Base-by-base conservation (phyloP, 1,140 invertebrate genomes). In the Epicauta chinensis region DNA sequence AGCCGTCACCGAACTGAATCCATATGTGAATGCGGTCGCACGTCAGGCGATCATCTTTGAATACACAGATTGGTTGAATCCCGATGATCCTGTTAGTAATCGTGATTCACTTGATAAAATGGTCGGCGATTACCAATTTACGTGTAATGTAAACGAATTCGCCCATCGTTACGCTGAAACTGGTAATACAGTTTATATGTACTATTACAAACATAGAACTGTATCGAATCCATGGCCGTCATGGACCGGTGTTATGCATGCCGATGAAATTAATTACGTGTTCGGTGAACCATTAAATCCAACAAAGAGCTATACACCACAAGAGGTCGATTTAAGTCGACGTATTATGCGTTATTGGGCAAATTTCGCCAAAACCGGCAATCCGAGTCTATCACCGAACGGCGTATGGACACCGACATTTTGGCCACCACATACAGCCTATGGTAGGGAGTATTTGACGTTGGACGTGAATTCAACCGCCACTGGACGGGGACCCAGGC, bases 51-150 rank as follows among this genome's bases (percentile, higher is more conserved):
- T 94, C 55, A 81, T 87, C 16, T 94, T 88, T 69, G 87, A 94
- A 66, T 97, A 97, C 72, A 93, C 91, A 0, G 83, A 95, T 72
- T 96, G 93, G 93, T 70, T 87, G 34, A 84, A 88, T 63, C 88
- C 89, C 0, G 83, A 93, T 50, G 89, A 97, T 73, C 82, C 86
- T 0, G 77, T 85, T 14, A 81, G 81, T 49, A 93, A 95, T 71
- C 77, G 89, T 36, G 82, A 93, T 64, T 83, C 86, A 9, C 73
- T 96, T 16, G 93, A 95, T 65, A 92, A 92, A 68, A 91, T 97
- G 73, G 90, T 97, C n/a, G 94, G 94, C 2, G 96, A 98, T 72
- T 93, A 91, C 67, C 90, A 96, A 61, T 98, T 98, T 70, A 92
- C 93, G 0, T 98, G 96, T 74, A 86, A 89, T 63, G 89, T 96